Evolutionary conservation across 2,888 invertebrate species (phyloP).

Genomic region (Zele albiditarsus): DNA sequence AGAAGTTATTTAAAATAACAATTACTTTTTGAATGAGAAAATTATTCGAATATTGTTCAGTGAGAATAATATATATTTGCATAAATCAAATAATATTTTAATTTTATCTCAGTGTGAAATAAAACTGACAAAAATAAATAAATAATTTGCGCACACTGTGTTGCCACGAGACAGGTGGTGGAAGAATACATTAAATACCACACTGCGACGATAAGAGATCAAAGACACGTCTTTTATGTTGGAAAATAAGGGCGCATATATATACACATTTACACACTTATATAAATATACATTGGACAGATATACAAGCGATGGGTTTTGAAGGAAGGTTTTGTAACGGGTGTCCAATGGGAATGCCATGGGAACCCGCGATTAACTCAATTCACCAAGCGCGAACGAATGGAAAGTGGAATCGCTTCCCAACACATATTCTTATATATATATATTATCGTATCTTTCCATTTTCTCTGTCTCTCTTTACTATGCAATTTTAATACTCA

Average conservation of each 20-base stretch:
- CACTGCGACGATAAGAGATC: neutral
- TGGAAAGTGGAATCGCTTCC: conserved; percentile 38
- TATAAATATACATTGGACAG: conserved; percentile 16
- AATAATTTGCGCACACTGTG: neutral
- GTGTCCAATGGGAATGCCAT: conserved; percentile 35
- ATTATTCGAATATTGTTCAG: neutral
- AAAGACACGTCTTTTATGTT: neutral
- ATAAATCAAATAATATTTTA: too few relatives aligned
- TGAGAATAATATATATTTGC: too few relatives aligned
- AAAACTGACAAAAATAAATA: neutral
- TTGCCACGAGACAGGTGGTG: neutral
- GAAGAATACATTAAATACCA: neutral
- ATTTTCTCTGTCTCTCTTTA: neutral
- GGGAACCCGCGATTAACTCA: conserved; percentile 36
- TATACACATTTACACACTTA: conserved; percentile 6
- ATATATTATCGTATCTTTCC: neutral
- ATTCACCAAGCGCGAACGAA: conserved; percentile 35
- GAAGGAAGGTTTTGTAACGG: conserved; percentile 24
- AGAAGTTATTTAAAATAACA: neutral
- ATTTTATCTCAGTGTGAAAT: neutral
- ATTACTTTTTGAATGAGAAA: neutral
- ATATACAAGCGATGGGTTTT: conserved; percentile 12
- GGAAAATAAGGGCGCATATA: neutral
- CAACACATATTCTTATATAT: neutral
- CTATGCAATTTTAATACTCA: conserved; percentile 2